Percentiles rank a stretch among this genome's conserved stretches.
These are phyloP conservation scores for Apeltes quadracus DNA, from an alignment of 2,113 vertebrate genomes.

Conservation along the genomic window DNA sequence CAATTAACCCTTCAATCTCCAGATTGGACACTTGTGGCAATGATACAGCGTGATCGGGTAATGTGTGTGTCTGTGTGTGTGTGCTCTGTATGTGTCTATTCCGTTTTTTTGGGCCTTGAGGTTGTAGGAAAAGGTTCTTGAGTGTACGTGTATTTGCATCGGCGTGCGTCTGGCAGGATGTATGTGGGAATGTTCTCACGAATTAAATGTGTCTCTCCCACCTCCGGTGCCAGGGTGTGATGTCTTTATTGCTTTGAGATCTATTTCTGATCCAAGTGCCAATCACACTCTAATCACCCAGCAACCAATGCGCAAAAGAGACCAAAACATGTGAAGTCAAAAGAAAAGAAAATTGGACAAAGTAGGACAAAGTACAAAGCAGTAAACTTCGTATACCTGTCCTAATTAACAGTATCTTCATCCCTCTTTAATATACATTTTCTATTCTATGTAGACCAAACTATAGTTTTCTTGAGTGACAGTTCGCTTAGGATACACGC, in stretches of 20 bases:
- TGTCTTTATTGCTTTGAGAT: slow-evolving; percentile 66
- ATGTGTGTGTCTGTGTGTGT: slow-evolving; percentile 10
- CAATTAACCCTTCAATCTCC: slow-evolving; percentile 51
- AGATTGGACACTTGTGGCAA: slow-evolving; percentile 55
- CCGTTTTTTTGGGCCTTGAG: slow-evolving; percentile 10
- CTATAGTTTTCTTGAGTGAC: slow-evolving; percentile 51
- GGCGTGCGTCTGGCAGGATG: slow-evolving; percentile 24
- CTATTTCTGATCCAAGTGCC: slow-evolving; percentile 73
- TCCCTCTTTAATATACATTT: slow-evolving; percentile 24
- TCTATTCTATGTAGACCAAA: slow-evolving; percentile 23
- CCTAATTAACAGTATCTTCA: slow-evolving; percentile 19
- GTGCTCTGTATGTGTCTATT: slow-evolving; percentile 6
- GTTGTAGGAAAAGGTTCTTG: slow-evolving; percentile 21
- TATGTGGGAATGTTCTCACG: slow-evolving; percentile 57
- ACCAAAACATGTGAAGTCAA: slow-evolving; percentile 36
- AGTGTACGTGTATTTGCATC: slow-evolving; percentile 33
- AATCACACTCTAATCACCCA: slow-evolving; percentile 66
- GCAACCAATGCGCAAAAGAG: slow-evolving; percentile 47
- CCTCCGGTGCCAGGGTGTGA: slow-evolving; percentile 69
- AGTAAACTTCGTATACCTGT: not conserved
- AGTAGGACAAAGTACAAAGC: slow-evolving; percentile 8
- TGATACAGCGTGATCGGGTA: slow-evolving; percentile 28
- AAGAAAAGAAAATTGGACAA: not conserved
- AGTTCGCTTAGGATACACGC: slow-evolving; percentile 47
- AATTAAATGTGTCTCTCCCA: slow-evolving; percentile 65